phyloP scores from a whole-genome alignment of 2,797 vertebrate genomes.

The Thaleichthys pacificus region DNA sequence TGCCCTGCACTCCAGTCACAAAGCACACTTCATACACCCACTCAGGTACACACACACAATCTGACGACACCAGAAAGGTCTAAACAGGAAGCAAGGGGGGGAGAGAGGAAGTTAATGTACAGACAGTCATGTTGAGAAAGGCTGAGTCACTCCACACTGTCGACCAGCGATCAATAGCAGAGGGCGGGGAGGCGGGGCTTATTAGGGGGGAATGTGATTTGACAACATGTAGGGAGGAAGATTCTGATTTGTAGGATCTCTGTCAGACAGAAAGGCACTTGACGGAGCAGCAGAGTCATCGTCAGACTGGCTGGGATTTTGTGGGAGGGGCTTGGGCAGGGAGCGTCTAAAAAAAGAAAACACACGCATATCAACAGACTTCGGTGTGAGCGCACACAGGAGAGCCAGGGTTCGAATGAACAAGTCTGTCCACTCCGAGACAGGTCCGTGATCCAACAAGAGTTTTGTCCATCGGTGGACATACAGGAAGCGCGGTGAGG shows the following conservation, averaged over 20 bases:
- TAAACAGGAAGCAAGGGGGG: not conserved
- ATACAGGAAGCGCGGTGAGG: not conserved
- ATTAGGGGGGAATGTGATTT: slow-evolving; percentile 11
- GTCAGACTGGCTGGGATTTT: slow-evolving; percentile 9
- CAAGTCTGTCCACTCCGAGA: not conserved
- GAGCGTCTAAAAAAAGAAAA: not conserved
- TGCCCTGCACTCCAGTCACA: not conserved
- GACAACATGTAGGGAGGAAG: slow-evolving; percentile 11
- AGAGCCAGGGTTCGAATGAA: slow-evolving; percentile 18
- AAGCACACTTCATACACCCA: not conserved
- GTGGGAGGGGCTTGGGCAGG: not conserved
- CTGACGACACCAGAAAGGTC: not conserved
- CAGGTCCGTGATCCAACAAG: not conserved
- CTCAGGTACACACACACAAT: not conserved
- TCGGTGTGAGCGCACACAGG: not conserved
- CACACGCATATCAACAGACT: not conserved
- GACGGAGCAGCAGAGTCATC: slow-evolving; percentile 36
- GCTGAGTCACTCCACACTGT: slow-evolving; percentile 6
- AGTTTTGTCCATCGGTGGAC: not conserved
- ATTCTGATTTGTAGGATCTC: slow-evolving; percentile 16
- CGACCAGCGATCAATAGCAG: slow-evolving; percentile 44
- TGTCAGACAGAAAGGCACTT: slow-evolving; percentile 52
- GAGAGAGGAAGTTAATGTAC: not conserved
- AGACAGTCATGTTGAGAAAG: not conserved
- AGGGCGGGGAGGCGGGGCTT: slow-evolving; percentile 10